Evolutionary conservation across 2,797 vertebrate genomes (phyloP), one percentile per base, ranked within the genome.

Genomic region (Bradypodion pumilum): DNA sequence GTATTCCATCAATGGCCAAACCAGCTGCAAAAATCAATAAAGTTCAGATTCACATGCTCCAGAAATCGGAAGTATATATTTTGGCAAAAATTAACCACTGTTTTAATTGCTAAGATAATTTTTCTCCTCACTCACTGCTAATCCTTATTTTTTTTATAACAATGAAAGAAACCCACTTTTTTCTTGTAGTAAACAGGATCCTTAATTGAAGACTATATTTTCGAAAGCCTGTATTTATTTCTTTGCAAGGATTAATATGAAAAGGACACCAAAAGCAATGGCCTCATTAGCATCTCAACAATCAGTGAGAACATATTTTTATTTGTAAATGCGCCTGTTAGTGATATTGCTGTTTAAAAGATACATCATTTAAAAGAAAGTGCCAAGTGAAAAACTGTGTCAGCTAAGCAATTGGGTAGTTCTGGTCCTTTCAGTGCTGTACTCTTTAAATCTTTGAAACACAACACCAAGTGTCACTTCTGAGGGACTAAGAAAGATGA

Each of bases 51-150:
- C 91, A 89, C 83, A 44, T 21, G 56, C 59, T 93, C 76, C 78
- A 89, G 92, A 93, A 91, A 82, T 92, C 86, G 82, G 92, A 92
- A 91, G 81, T 90, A 86, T 70, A 70, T 88, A 79, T 90, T 82
- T 65, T 68, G 70, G 79, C 80, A 86, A 87, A n/a, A 49, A 85
- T 52, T 62, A 74, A 85, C 75, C 35, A 44, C 62, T 27, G 40
- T 74, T 29, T 49, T 49, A 42, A 29, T 69, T 44, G 74, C 63
- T 84, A 10, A 74, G 42, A 66, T 42, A 59, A 68, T 60, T 76
- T 75, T 81, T 69, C 72, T 46, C 40, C 75, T 69, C n/a, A 46
- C 75, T 15, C 52, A 75, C 44, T 83, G 37, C 68, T 75, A 59
- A 74, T 80, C 27, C 10, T 40, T 80, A n/a, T 23, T 2, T 0